Evolutionary conservation across 1,140 invertebrate species (phyloP).

Genomic region (Lamellibrachia luymesi): DNA sequence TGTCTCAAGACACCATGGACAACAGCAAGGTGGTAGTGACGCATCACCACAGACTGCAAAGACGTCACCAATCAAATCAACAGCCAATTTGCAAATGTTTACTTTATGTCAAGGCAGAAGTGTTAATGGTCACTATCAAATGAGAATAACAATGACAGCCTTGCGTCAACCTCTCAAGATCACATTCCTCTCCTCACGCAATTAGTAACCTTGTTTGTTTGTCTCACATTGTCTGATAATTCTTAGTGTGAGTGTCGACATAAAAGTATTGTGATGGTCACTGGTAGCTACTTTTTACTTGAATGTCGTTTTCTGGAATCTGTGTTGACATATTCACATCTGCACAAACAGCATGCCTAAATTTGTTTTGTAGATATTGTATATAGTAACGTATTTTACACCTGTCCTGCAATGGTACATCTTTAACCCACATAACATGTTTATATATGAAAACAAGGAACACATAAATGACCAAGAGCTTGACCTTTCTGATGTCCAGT

Average conservation of each 20-base stretch:
- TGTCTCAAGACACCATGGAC: neutral
- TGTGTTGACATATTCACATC: too few relatives aligned
- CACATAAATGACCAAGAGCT: too few relatives aligned
- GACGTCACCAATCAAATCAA: neutral
- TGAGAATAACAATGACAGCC: neutral
- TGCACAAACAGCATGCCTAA: too few relatives aligned
- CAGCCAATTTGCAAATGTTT: neutral
- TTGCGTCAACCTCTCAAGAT: neutral
- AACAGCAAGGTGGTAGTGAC: neutral
- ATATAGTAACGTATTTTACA: too few relatives aligned
- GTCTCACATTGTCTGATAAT: neutral
- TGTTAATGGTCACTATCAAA: neutral
- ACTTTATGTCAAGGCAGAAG: neutral
- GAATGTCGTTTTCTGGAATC: too few relatives aligned
- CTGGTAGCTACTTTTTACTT: too few relatives aligned
- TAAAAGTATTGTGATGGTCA: too few relatives aligned
- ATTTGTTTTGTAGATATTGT: too few relatives aligned
- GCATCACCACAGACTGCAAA: neutral
- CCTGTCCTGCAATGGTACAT: too few relatives aligned
- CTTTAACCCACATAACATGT: too few relatives aligned
- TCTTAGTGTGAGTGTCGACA: neutral
- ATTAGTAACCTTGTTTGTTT: neutral
- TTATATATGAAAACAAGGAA: too few relatives aligned
- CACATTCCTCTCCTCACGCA: neutral
- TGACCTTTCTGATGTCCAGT: too few relatives aligned